Evolutionary conservation across 2,888 invertebrate species (phyloP).

Genomic region (Alitta virens): DNA sequence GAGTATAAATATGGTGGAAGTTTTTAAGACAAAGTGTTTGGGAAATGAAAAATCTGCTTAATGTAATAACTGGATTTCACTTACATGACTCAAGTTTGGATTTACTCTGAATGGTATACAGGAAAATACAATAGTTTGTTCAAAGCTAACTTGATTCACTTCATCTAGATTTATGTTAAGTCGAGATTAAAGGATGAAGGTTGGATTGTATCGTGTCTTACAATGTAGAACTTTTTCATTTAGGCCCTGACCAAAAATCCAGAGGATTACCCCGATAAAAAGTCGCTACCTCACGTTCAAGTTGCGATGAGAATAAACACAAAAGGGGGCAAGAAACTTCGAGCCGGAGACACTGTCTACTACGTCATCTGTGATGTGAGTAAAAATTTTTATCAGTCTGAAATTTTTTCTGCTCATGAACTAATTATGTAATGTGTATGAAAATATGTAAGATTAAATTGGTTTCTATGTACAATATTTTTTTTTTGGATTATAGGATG

Average conservation of each 20-base stretch:
- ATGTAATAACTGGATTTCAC: too few relatives aligned
- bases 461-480: background rate
- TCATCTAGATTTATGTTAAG: too few relatives aligned
- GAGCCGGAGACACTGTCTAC: slow-evolving; percentile 90
- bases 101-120: too few relatives aligned
- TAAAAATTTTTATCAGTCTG: background rate
- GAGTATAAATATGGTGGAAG: too few relatives aligned
- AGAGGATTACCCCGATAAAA: slow-evolving; percentile 82
- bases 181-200: too few relatives aligned
- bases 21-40: too few relatives aligned
- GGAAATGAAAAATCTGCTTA: too few relatives aligned
- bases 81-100: too few relatives aligned
- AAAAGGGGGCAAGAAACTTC: slow-evolving; percentile 71
- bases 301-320: slow-evolving; percentile 86
- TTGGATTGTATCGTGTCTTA: too few relatives aligned
- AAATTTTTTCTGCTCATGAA: background rate
- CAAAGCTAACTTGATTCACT: too few relatives aligned
- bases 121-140: too few relatives aligned
- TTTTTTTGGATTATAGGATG: slow-evolving; percentile 39
- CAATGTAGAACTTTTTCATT: too few relatives aligned
- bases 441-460: background rate
- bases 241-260: slow-evolving; percentile 91
- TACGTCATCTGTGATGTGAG: slow-evolving; percentile 85
- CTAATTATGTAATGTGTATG: background rate
- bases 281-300: slow-evolving; percentile 81